Evolutionary conservation across 2,797 vertebrate genomes (phyloP), one percentile per base, ranked within the genome.

Genomic region (Orientallactaga sibirica): DNA sequence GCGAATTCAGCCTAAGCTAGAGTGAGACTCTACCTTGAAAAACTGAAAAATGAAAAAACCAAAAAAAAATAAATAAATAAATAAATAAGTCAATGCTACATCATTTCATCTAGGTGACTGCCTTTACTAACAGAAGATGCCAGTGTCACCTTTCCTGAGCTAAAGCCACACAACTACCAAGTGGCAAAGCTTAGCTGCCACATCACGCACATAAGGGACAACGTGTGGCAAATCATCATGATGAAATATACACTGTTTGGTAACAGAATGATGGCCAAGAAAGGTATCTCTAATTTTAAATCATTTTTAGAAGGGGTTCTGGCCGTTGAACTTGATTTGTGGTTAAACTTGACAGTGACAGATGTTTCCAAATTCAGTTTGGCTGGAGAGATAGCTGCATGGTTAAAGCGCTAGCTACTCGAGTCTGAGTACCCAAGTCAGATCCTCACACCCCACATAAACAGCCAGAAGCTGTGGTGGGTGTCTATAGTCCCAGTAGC

Each of bases 141-240:
- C 74, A 24, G 2, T 52, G 68, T 37, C 22, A 8, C 7, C 29
- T 70, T 74, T 25, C 43, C 0, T 19, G 58, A 75, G 79, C 18
- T 22, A 95, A 71, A 25, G 62, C 48, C 80, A 73, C 41, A 18
- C 7, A 78, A 41, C 16, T 18, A 18, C 27, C n/a, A 41, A 37
- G 64, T 71, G 22, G 67, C 6, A 52, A 71, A 58, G 41, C 66
- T 92, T 16, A 12, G 33, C 7, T 5, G 4, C 0, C 41, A 20
- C 43, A 4, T 14, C 48, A 9, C 1, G 15, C 2, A 7, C 18
- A 0, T 1, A 22, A 74, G 15, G 79, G 24, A 76, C 27, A 29
- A 18, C 12, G 5, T 5, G 0, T 9, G 48, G 20, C 11, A 67
- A 58, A 18, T 20, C 9, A 2, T 29, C 67, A 27, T 7, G 14